These are phyloP conservation scores for Calypte anna DNA, from an alignment of 2,113 vertebrate species.

Conservation along the genomic window DNA sequence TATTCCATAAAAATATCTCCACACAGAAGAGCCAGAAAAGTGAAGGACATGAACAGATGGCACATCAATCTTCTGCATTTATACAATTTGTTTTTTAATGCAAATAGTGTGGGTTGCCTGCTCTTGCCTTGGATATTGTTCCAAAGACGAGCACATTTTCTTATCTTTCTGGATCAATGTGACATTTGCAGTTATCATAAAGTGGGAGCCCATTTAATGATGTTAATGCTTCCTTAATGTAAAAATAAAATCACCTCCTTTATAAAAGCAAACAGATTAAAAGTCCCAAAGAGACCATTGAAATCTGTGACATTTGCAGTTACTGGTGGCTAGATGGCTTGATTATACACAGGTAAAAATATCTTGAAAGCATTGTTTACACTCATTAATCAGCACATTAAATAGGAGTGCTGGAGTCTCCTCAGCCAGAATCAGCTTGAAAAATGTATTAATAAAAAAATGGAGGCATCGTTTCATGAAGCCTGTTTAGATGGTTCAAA, in stretches of 20 bases:
- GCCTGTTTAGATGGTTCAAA: slow-evolving; percentile 43
- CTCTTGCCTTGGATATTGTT: slow-evolving; percentile 86
- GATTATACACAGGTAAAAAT: slow-evolving; percentile 77
- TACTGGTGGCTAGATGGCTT: slow-evolving; percentile 76
- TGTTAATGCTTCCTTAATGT: slow-evolving; percentile 88
- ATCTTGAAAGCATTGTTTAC: slow-evolving; percentile 76
- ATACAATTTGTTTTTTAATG: slow-evolving; percentile 91
- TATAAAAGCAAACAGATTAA: slow-evolving; percentile 86
- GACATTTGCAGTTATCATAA: slow-evolving; percentile 90
- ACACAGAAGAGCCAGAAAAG: slow-evolving; percentile 85
- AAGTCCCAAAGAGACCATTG: slow-evolving; percentile 83
- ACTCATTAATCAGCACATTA: slow-evolving; percentile 75
- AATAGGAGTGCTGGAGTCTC: slow-evolving; percentile 56
- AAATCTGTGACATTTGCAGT: slow-evolving; percentile 82
- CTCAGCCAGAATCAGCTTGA: slow-evolving; percentile 13
- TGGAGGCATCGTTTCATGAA: slow-evolving; percentile 15
- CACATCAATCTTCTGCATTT: slow-evolving; percentile 87
- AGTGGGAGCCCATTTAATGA: slow-evolving; percentile 86
- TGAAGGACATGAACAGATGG: slow-evolving; percentile 88
- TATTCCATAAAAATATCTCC: slow-evolving; percentile 88
- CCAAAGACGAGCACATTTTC: slow-evolving; percentile 86
- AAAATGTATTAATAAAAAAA: slow-evolving; percentile 64
- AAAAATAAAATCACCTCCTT: slow-evolving; percentile 87
- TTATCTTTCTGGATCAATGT: slow-evolving; percentile 90
- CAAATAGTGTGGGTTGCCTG: slow-evolving; percentile 88